Evolutionary conservation across 1,140 invertebrate genomes (phyloP), one percentile per base, ranked within the genome.

Genomic region (Grapholita molesta): DNA sequence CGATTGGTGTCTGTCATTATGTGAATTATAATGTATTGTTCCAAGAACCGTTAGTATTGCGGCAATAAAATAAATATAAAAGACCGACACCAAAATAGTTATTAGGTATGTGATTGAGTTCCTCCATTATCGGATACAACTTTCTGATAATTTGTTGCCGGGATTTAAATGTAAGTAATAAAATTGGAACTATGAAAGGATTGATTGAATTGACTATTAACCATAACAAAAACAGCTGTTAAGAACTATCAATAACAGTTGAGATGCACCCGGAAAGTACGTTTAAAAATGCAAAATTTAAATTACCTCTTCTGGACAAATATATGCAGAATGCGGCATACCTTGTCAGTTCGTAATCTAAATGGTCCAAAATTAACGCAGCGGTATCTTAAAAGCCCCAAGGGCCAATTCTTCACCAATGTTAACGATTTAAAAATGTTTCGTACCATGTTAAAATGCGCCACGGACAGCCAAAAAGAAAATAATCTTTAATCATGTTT

Each of bases 1-100:
- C 30, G 35, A 65, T 32, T 65, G 55, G 18, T 53, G 52, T 70
- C 21, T 11, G 11, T 57, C 64, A 57, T 70, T 70, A 70, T 70
- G 64, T 23, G 32, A 30, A 57, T 66, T 70, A 65, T 32, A 66
- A 35, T 28, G 61, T 70, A 69, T 65, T 69, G 69, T 70, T 32
- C 30, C 4, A 15, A 42, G 55, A 55, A 52, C 64, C 69, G 69
- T 70, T 70, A 66, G 24, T 5, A 66, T 67, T 52, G 57, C 55
- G 35, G 65, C 57, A 67, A 70, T 61, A 61, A 32, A 28, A 12
- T 15, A 61, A 25, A 61, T 61, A 28, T 28, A 28, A 61, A 61
- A 38, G 12, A 30, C 6, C 8, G n/a, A n/a, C 55, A 28, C 25
- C 0, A 28, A 61, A 61, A 28, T 61, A 28, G 24, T 18, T n/a